These are phyloP conservation scores for Fistularia tabacaria DNA, from an alignment of 2,797 vertebrate genomes.

Conservation along the genomic window DNA sequence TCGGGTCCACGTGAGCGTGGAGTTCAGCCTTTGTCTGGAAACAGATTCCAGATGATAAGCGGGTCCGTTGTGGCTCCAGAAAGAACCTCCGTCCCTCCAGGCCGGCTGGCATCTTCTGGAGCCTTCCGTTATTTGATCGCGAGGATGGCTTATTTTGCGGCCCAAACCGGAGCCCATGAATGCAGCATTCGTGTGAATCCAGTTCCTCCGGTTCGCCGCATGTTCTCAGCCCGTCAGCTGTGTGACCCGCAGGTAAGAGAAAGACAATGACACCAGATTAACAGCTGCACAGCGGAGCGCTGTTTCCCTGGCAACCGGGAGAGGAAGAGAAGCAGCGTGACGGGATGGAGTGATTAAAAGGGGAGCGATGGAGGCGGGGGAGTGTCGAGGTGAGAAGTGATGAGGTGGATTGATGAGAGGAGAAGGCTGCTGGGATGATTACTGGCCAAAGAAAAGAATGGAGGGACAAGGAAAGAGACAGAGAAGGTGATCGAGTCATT, in stretches of 20 bases:
- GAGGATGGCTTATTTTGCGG: no score
- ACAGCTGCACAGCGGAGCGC: slow-evolving; percentile 41
- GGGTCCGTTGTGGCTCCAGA: no score
- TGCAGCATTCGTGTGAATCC: no score
- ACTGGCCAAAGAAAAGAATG: slow-evolving; percentile 14
- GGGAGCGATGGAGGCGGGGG: slow-evolving; percentile 16
- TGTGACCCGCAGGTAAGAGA: slow-evolving; percentile 66
- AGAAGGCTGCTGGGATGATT: slow-evolving; percentile 57
- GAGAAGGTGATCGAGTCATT: slow-evolving; percentile 1
- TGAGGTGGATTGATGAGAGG: slow-evolving; percentile 52
- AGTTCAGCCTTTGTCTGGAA: no score
- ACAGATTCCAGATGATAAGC: no score
- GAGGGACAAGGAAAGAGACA: slow-evolving; percentile 6
- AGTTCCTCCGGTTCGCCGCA: slow-evolving; percentile 6
- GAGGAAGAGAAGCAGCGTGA: slow-evolving; percentile 34
- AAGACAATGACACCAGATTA: slow-evolving; percentile 71
- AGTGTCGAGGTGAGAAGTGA: slow-evolving; percentile 45
- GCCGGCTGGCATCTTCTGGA: no score
- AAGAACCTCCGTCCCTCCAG: no score
- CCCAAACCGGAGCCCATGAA: no score
- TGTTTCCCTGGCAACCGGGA: slow-evolving; percentile 64
- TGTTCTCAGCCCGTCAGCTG: slow-evolving; percentile 53
- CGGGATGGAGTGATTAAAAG: slow-evolving; percentile 51
- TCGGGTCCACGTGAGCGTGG: no score
- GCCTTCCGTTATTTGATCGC: no score